A percentile compares a stretch with the other conserved stretches of the same genome.
Conservation (phyloP, 1,140 invertebrate species). For the Drosophila dunni region DNA sequence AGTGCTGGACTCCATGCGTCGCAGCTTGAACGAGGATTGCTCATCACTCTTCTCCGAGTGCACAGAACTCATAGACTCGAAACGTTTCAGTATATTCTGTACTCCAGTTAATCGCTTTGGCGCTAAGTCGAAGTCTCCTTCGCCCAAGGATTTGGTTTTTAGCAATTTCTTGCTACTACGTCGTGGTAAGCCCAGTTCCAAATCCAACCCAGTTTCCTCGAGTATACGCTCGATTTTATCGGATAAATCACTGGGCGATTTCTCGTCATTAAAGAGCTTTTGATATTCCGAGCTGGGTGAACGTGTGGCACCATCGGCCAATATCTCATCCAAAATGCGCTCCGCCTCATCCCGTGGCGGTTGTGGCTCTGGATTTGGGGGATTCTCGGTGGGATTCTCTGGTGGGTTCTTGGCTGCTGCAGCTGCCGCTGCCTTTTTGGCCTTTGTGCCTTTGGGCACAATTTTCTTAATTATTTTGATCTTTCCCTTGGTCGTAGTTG, state of each 20-base stretch:
- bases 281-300: constrained; percentile 80
- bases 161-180: constrained; percentile 67
- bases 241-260: constrained; percentile 80
- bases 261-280: constrained; percentile 75
- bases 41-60: constrained; percentile 64
- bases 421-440: constrained; percentile 63
- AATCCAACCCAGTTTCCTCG: constrained; percentile 70
- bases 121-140: constrained; percentile 66
- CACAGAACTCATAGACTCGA: constrained; percentile 78
- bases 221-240: constrained; percentile 80
- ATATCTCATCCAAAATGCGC: constrained; percentile 73
- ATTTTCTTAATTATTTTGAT: constrained; percentile 79
- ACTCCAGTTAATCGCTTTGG: constrained; percentile 62
- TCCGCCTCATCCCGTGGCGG: constrained; percentile 70
- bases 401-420: constrained; percentile 24
- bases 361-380: neutral
- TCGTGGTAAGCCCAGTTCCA: constrained; percentile 68
- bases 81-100: constrained; percentile 75
- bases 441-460: constrained; percentile 75
- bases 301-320: constrained; percentile 57
- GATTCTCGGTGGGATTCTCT: neutral
- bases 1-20: constrained; percentile 77
- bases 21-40: constrained; percentile 70
- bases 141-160: constrained; percentile 78
- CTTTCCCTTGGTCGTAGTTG: constrained; percentile 60